Evolutionary conservation across 2,113 vertebrate species (phyloP), one percentile per base, ranked within the genome.

Genomic region (Hemicordylus capensis): DNA sequence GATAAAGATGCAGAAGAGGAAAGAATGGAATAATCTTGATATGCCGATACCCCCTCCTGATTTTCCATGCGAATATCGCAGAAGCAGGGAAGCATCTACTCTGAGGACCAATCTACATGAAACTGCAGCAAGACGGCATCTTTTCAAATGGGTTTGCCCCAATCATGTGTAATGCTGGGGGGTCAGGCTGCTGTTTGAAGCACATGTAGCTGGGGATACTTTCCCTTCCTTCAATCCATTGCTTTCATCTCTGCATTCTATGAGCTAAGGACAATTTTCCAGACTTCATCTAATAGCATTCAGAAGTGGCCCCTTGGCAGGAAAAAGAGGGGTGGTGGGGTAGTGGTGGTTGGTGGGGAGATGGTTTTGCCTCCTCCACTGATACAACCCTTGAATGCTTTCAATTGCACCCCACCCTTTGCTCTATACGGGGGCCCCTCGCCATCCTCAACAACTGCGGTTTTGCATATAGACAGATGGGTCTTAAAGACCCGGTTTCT

Each of bases 1-100:
- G 88, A 86, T 48, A 24, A 91, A 92, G 17, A 39, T 74, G 70
- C 28, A 84, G 87, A 89, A 84, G 0, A 0, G 87, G 85, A 86
- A 80, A 84, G 15, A 2, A 39, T n/a, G 72, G 73, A 83, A 64
- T 48, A 5, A 89, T 17, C 64, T 78, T 81, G 59, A 89, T 73
- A 17, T 19, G 28, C 19, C 12, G n/a, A 22, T 12, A 28, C 26
- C 84, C 85, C 15, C 26, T 17, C 2, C 3, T 42, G 37, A 6
- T 87, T 69, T 86, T 31, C 20, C 9, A 4, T 1, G 1, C 75
- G 67, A 88, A 91, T 87, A 42, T 56, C 54, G 63, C 44, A 76
- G 22, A 59, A 88, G 80, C 81, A 26, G 7, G 39, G 64, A 78
- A 90, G 64, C 80, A 87, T 79, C 61, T 66, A 59, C 87, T 3